phyloP scores from a whole-genome alignment of 2,888 invertebrate genomes.

The Pimpla rufipes region DNA sequence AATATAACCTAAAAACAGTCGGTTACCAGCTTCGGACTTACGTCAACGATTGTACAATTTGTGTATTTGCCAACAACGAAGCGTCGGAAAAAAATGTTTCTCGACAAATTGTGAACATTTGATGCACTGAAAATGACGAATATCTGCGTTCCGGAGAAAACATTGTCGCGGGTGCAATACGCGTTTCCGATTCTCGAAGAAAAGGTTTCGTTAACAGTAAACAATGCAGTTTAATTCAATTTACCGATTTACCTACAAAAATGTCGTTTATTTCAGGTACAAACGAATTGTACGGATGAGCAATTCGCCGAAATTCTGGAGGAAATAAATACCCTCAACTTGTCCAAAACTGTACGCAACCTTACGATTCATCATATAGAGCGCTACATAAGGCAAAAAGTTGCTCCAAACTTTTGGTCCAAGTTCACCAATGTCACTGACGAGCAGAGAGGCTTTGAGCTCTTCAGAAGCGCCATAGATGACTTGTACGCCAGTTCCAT shows the following conservation, averaged over 20 bases:
- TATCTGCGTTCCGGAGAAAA: constrained; percentile 51
- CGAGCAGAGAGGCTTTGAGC: constrained; percentile 88
- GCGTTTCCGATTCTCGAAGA: constrained; percentile 80
- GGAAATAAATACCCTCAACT: constrained; percentile 80
- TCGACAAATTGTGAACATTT: background rate
- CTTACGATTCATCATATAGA: constrained; percentile 87
- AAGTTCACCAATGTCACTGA: constrained; percentile 87
- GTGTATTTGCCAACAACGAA: background rate
- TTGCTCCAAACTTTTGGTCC: constrained; percentile 89
- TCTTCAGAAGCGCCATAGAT: constrained; percentile 90
- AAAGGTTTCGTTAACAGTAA: constrained; percentile 70
- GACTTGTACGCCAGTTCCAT: constrained; percentile 88
- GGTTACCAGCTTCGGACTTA: background rate
- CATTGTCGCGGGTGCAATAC: constrained; percentile 71
- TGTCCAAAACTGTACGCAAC: constrained; percentile 83
- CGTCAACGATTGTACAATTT: background rate
- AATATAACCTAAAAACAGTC: background rate
- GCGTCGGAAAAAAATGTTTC: background rate
- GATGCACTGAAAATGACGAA: constrained; percentile 22
- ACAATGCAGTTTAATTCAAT: background rate
- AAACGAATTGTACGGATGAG: constrained; percentile 80
- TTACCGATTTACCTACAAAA: background rate
- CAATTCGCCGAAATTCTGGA: constrained; percentile 81
- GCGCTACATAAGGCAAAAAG: constrained; percentile 87
- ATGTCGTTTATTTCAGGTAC: constrained; percentile 69